phyloP scores from a whole-genome alignment of 2,888 invertebrate species.

The Lymantria monacha region DNA sequence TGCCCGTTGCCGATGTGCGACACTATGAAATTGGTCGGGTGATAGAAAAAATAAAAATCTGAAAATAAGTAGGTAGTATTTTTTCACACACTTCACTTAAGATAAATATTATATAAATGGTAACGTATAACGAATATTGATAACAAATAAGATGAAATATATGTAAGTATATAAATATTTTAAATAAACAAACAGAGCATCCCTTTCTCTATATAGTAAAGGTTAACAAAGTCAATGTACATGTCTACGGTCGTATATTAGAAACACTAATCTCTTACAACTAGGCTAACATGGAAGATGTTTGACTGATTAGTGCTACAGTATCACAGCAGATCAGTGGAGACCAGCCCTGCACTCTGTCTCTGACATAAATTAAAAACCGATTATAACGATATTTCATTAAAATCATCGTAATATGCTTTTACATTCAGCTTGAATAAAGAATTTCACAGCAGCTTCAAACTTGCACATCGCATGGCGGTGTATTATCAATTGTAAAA shows the following conservation, averaged over 20 bases:
- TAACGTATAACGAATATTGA: conserved; percentile 66
- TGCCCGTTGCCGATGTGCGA: conserved; percentile 60
- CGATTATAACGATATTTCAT: conserved; percentile 1
- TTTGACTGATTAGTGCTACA: conserved; percentile 72
- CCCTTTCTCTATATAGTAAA: conserved; percentile 72
- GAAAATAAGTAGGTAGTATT: conserved; percentile 81
- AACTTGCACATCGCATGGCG: too few relatives aligned
- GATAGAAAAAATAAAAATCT: conserved; percentile 81
- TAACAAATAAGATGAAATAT: conserved; percentile 67
- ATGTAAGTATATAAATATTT: conserved; percentile 67
- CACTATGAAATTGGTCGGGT: conserved; percentile 73
- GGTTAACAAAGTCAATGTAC: conserved; percentile 74
- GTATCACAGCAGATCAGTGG: conserved; percentile 78
- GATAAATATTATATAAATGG: conserved; percentile 64
- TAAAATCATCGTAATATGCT: too few relatives aligned
- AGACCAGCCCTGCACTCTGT: conserved; percentile 55
- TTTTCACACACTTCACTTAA: conserved; percentile 78
- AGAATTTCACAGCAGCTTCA: too few relatives aligned
- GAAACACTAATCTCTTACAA: conserved; percentile 75
- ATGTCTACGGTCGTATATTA: conserved; percentile 55
- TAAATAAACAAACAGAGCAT: conserved; percentile 67
- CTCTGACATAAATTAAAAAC: conserved; percentile 34
- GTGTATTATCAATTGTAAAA: too few relatives aligned
- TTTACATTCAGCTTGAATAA: too few relatives aligned
- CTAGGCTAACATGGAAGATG: conserved; percentile 77